phyloP scores from a whole-genome alignment of 2,797 vertebrate species.

The Echeneis naucrates region DNA sequence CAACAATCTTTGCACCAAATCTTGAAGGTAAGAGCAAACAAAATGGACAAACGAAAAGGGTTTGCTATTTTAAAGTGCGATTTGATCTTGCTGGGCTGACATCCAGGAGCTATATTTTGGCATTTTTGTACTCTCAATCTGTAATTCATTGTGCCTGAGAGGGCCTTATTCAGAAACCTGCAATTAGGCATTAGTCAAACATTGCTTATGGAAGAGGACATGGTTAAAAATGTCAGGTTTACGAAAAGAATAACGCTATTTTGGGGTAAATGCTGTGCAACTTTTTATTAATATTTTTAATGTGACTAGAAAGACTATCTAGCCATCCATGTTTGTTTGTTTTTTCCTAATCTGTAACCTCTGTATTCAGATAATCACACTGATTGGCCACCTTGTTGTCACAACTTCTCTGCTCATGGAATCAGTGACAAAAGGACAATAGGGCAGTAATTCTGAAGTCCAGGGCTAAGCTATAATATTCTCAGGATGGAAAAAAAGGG shows the following conservation, averaged over 20 bases:
- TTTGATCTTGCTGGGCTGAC: background rate
- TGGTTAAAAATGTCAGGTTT: background rate
- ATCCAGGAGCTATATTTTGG: background rate
- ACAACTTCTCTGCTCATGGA: no score
- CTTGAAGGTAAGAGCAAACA: background rate
- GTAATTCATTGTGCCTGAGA: slow-evolving; percentile 1
- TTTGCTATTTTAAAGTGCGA: background rate
- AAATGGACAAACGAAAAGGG: background rate
- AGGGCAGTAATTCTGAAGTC: background rate
- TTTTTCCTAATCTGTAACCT: background rate
- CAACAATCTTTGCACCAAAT: slow-evolving; percentile 18
- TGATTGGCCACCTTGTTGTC: background rate
- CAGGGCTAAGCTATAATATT: background rate
- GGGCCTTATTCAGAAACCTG: background rate
- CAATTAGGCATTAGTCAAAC: background rate
- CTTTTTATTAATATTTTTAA: no score
- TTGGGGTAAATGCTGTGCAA: no score
- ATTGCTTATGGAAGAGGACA: background rate
- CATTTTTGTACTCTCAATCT: background rate
- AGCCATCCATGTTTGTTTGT: background rate
- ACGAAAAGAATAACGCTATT: background rate
- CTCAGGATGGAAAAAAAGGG: background rate
- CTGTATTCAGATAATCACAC: background rate
- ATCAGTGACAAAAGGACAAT: background rate
- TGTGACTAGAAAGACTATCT: background rate